Base-by-base conservation (phyloP, 2,113 vertebrate species). In the Menidia beryllina region DNA sequence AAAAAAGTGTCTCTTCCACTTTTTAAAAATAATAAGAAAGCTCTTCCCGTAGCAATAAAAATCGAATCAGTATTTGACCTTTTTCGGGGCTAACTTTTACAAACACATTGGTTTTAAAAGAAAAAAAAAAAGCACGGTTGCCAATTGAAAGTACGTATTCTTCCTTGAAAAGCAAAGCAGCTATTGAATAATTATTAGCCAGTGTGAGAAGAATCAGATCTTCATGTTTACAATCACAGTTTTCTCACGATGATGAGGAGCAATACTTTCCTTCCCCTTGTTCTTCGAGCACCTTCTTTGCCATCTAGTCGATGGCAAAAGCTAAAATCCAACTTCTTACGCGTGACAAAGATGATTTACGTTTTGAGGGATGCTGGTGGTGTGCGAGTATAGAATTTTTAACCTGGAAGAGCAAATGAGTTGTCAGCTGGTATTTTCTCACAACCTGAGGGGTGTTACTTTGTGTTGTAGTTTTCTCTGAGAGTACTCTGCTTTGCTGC, bases 201-300 rank as follows among this genome's bases (percentile, higher is more conserved):
- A 56, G 58, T 50, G 54, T 70, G 26, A 63, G 47, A 53, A 39
- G 2, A 79, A 69, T 65, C 1, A 0, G 55, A 56, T 71, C 34
- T 71, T 81, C 21, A 23, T 84, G 86, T 92, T 90, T 89, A 90
- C 90, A 83, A 59, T 73, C 50, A 83, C 79, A 69, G 74, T 86
- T 54, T 88, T 85, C 51, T 75, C 39, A 39, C 71, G 47, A 25
- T 45, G n/a, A 72, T 43, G 65, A 79, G 66, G 89, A 89, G 86
- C 89, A 92, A 92, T 89, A 89, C 64, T 38, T 62, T 82, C 38
- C 24, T 62, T 69, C 54, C 56, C 34, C 26, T 53, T 4, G 15
- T 43, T 67, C 47, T 26, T 69, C 56, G 30, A 27, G 53, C 81
- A 75, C 79, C 66, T 88, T 87, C 66, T 68, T 62, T 53, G 57